These are phyloP conservation scores for Anneissia japonica DNA, from an alignment of 35 echinoderm and acorn worm genomes.

Conservation along the genomic window DNA sequence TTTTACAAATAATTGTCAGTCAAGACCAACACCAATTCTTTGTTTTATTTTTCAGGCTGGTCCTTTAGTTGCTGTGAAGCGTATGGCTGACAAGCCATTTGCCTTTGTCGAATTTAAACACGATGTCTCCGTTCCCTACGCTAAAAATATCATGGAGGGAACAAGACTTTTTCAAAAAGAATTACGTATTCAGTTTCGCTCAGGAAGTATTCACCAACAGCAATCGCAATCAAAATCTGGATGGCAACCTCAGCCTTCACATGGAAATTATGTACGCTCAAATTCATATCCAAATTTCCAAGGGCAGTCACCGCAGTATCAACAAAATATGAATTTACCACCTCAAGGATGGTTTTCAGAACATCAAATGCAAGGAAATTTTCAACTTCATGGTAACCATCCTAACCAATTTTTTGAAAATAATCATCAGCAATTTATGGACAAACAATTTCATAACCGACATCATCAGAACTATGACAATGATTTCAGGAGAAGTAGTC, in stretches of 20 bases:
- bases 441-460: not conserved
- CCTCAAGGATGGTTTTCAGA: not conserved
- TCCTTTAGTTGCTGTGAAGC: constrained; percentile 65
- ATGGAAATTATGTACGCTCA: not conserved
- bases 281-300: not conserved
- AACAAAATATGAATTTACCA: not conserved
- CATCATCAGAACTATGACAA: not conserved
- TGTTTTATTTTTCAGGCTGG: constrained; percentile 65
- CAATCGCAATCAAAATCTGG: not conserved
- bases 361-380: not conserved
- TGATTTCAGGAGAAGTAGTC: not conserved
- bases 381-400: not conserved
- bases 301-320: not conserved
- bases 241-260: not conserved
- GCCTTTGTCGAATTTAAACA: constrained; percentile 92
- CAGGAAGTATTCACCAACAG: constrained; percentile 65
- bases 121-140: constrained; percentile 78
- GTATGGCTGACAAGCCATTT: constrained; percentile 31
- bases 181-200: constrained; percentile 60
- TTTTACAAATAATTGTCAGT: too few relatives aligned
- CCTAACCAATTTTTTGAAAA: not conserved
- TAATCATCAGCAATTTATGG: not conserved
- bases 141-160: constrained; percentile 63
- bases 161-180: constrained; percentile 37
- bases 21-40: too few relatives aligned